Base-by-base conservation (phyloP, 2,113 vertebrate species). In the Erinaceus europaeus region DNA sequence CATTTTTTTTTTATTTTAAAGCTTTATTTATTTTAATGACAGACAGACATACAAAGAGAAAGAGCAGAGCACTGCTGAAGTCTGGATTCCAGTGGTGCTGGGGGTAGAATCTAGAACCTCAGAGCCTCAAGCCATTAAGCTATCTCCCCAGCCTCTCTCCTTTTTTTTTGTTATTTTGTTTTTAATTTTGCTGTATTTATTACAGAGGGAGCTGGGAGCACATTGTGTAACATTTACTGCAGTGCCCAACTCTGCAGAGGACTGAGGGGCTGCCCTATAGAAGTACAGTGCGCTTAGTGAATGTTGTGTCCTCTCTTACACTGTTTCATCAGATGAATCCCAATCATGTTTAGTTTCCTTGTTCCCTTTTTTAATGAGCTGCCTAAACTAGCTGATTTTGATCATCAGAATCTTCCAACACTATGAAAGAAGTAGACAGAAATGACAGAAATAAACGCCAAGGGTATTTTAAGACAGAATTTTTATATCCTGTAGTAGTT, bases 381-480 rank as follows among this genome's bases (percentile, higher is more conserved):
- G 53, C 32, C 81, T 89, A n/a, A n/a, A n/a, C n/a, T n/a, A n/a
- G n/a, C 78, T 78, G 55, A n/a, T 67, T 67, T 86, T 83, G 55
- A 57, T 93, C 50, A 44, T 74, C 74, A 74, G 3, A 48, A 23
- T 72, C 65, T 89, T 90, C 34, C 84, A 88, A 91, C 68, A 27
- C 44, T 77, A 84, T 74, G 65, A 59, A 91, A 76, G 69, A 78
- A 76, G 20, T 79, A 18, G 42, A 59, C 84, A 65, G 18, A 44
- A 68, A 78, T 78, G 52, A 5, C 17, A 92, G 48, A 32, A 44
- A 46, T 38, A 81, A 20, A 55, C 36, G 64, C 48, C 64, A 86
- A 78, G 25, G 29, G 5, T 81, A 78, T 90, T 88, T 90, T 65
- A 88, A 84, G 78, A 32, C 29, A 79, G 62, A 90, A 55, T 74